These are phyloP conservation scores for Lasioglossum marginatum DNA, from an alignment of 2,888 invertebrate species.

Conservation along the genomic window DNA sequence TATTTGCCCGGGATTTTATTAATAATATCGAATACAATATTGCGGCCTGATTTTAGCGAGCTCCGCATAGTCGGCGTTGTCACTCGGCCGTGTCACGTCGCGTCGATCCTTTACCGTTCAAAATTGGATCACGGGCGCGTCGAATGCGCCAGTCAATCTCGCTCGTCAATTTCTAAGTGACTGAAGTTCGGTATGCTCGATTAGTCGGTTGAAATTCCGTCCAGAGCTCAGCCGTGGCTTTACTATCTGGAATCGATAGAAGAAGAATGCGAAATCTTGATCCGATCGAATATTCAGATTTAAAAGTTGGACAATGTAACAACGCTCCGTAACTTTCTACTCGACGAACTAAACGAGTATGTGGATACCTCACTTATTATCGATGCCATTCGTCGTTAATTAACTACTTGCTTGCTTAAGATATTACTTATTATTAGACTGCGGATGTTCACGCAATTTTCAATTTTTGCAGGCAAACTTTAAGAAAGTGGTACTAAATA, in stretches of 20 bases:
- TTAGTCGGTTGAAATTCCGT: constrained; percentile 59
- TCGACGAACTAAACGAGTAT: not conserved
- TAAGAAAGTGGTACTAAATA: no score
- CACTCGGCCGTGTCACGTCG: constrained; percentile 25
- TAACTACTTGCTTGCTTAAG: not conserved
- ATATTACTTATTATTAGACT: not conserved
- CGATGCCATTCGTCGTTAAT: not conserved
- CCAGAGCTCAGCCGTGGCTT: constrained; percentile 19
- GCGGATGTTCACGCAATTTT: no score
- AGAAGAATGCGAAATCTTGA: constrained; percentile 32
- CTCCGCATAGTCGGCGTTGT: constrained; percentile 26
- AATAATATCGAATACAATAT: constrained; percentile 24
- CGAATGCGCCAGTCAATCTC: constrained; percentile 64
- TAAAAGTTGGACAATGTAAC: not conserved
- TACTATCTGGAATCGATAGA: constrained; percentile 34
- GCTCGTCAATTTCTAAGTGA: constrained; percentile 71
- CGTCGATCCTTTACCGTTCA: constrained; percentile 46
- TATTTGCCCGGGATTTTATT: constrained; percentile 23
- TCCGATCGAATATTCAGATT: not conserved
- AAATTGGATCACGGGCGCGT: constrained; percentile 68
- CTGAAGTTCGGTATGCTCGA: constrained; percentile 64
- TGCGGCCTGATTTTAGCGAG: not conserved
- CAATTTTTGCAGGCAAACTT: no score
- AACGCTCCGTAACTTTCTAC: not conserved
- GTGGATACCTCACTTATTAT: not conserved